Evolutionary conservation across 2,113 vertebrate species (phyloP).

Genomic region (Suncus etruscus): DNA sequence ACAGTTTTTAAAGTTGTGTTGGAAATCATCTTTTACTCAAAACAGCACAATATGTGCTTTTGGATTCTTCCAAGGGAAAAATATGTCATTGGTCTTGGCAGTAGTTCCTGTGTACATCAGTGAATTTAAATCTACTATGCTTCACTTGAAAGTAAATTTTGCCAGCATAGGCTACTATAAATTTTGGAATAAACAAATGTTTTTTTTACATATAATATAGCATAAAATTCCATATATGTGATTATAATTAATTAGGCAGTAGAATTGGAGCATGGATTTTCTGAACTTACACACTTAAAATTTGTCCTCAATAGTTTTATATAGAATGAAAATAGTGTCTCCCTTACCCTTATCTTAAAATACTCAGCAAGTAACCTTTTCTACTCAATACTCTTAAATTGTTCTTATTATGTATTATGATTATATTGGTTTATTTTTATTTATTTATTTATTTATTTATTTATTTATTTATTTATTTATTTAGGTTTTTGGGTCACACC

Average conservation of each 20-base stretch:
- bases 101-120: not conserved
- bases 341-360: conserved; percentile 6
- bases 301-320: not conserved
- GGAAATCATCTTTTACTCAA: conserved; percentile 62
- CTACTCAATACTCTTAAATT: not conserved
- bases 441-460: too few relatives aligned
- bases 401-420: too few relatives aligned
- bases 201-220: conserved; percentile 43
- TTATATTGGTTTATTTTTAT: too few relatives aligned
- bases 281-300: not conserved
- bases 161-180: not conserved
- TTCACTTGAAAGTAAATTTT: conserved; percentile 47
- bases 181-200: not conserved
- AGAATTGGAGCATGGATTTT: not conserved
- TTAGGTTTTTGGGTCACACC: too few relatives aligned
- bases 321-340: not conserved
- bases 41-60: conserved; percentile 23
- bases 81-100: conserved; percentile 51
- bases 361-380: not conserved
- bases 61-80: not conserved
- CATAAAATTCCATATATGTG: not conserved
- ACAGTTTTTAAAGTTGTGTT: conserved; percentile 8
- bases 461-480: too few relatives aligned
- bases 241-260: not conserved
- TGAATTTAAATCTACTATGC: conserved; percentile 48